Conservation (phyloP, 1,140 invertebrate genomes). For the Drosophila busckii region DNA sequence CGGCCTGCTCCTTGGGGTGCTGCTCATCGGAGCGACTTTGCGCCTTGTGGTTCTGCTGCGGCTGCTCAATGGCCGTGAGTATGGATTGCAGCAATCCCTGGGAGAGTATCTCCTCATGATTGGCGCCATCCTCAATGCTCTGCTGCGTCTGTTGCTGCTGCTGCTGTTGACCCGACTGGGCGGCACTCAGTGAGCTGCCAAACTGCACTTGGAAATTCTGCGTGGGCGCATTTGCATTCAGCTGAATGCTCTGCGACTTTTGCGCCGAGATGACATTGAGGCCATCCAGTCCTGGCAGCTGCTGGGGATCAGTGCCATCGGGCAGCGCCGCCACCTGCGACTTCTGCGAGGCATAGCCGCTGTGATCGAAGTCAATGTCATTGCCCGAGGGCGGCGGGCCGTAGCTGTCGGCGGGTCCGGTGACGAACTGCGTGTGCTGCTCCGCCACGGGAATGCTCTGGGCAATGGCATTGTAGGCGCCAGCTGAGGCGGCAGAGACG, state of each 20-base stretch:
- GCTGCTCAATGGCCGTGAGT: slow-evolving; percentile 85
- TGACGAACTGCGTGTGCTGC: slow-evolving; percentile 75
- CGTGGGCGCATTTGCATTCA: slow-evolving; percentile 79
- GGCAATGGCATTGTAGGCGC: slow-evolving; percentile 57
- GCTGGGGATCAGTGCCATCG: slow-evolving; percentile 56
- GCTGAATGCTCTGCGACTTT: slow-evolving; percentile 63
- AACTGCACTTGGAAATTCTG: slow-evolving; percentile 87
- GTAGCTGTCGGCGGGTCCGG: slow-evolving; percentile 50
- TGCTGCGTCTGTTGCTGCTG: slow-evolving; percentile 46
- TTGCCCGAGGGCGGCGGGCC: slow-evolving; percentile 64
- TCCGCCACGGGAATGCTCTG: slow-evolving; percentile 77
- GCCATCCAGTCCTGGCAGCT: slow-evolving; percentile 61
- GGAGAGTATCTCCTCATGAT: slow-evolving; percentile 87
- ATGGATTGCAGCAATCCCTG: slow-evolving; percentile 89
- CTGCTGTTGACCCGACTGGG: slow-evolving; percentile 5
- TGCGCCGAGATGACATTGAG: slow-evolving; percentile 80
- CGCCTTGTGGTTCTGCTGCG: slow-evolving; percentile 63
- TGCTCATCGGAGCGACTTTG: slow-evolving; percentile 64
- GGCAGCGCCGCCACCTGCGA: slow-evolving; percentile 50
- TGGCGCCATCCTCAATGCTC: slow-evolving; percentile 53
- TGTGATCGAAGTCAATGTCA: slow-evolving; percentile 50
- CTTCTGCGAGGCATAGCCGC: slow-evolving; percentile 70
- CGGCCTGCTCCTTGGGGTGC: slow-evolving; percentile 31
- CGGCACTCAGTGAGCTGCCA: slow-evolving; percentile 80
- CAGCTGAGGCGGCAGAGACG: slow-evolving; percentile 34